phyloP scores from a whole-genome alignment of 2,797 vertebrate species.

The Rhinella marina region DNA sequence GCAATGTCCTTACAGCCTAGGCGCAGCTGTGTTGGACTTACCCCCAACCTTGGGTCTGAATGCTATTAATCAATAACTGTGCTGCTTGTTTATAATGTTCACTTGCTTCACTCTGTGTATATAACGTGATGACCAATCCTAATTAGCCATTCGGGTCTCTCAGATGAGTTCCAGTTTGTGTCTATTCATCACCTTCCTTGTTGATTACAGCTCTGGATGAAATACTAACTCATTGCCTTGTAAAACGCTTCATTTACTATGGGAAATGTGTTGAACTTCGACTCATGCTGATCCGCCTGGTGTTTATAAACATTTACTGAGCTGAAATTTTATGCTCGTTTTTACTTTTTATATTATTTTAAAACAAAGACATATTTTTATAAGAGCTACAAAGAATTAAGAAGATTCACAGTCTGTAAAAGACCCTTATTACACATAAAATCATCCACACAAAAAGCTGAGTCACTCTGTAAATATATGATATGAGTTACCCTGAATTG shows the following conservation, averaged over 20 bases:
- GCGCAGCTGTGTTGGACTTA: not conserved
- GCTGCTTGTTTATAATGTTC: not conserved
- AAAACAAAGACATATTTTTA: not conserved
- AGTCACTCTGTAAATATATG: not conserved
- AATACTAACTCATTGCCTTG: constrained; percentile 46
- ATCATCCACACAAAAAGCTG: not conserved
- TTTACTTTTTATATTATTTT: not conserved
- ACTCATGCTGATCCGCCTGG: constrained; percentile 31
- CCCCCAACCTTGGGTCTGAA: not conserved
- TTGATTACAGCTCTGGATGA: constrained; percentile 43
- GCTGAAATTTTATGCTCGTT: not conserved
- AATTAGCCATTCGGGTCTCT: constrained; percentile 30
- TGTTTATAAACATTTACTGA: constrained; percentile 49
- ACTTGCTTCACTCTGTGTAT: constrained; percentile 30
- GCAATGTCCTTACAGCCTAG: not conserved
- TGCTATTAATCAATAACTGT: constrained; percentile 11
- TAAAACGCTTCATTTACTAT: constrained; percentile 50
- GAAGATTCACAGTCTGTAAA: not conserved
- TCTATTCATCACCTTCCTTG: constrained; percentile 45
- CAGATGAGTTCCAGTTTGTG: constrained; percentile 32
- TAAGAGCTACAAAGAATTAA: not conserved
- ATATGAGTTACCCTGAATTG: too few relatives aligned
- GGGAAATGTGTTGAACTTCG: constrained; percentile 39
- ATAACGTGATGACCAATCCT: not conserved
- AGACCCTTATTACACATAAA: not conserved